Evolutionary conservation across 2,113 vertebrate species (phyloP).

Genomic region (Penelope pileata): DNA sequence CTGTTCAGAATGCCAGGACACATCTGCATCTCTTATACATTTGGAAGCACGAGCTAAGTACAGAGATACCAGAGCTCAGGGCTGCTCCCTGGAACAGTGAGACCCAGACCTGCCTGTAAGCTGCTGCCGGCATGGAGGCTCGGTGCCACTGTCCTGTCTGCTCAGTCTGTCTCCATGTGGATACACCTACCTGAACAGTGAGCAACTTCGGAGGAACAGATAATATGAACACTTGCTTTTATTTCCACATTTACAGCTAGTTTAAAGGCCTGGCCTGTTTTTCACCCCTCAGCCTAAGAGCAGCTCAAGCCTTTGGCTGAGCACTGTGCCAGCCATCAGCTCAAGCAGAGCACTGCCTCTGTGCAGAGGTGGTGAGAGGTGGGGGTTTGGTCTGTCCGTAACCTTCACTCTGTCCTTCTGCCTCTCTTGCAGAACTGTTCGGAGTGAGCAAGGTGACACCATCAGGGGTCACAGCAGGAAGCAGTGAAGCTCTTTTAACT

Average conservation of each 20-base stretch:
- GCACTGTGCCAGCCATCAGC: neutral
- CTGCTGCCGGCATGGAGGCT: neutral
- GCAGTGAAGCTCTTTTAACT: neutral
- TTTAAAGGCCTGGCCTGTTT: neutral
- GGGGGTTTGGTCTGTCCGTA: neutral
- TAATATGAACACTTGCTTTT: neutral
- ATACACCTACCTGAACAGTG: neutral
- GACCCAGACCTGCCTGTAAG: accelerated
- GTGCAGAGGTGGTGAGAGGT: neutral
- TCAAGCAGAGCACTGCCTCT: neutral
- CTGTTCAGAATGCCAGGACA: neutral
- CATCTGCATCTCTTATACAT: neutral
- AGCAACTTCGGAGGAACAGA: neutral
- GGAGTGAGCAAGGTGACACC: neutral
- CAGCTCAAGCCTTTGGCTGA: neutral
- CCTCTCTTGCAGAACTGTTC: neutral
- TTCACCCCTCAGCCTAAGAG: neutral
- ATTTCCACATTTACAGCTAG: neutral
- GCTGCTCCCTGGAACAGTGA: neutral
- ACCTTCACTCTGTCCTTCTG: neutral
- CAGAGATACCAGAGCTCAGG: neutral
- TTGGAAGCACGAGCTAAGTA: neutral
- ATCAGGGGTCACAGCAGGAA: neutral
- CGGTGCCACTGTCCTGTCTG: neutral
- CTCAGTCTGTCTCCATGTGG: neutral